A percentile compares a stretch with the other conserved stretches of the same genome.
Evolutionary conservation across 2,888 invertebrate genomes (phyloP).

Genomic region (Actias luna): DNA sequence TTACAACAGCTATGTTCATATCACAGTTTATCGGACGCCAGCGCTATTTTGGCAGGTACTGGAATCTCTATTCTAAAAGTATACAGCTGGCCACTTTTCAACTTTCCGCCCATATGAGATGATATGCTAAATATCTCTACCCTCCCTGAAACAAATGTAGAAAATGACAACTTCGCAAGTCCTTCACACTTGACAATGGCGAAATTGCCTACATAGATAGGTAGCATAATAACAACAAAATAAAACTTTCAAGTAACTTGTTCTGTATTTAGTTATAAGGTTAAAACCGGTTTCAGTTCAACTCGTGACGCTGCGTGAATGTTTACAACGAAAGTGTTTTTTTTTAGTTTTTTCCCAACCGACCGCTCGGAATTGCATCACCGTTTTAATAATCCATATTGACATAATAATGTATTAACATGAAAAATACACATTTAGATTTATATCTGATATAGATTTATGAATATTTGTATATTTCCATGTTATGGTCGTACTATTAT

Average conservation of each 20-base stretch:
- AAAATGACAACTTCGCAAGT: too few species aligned
- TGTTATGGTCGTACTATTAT: not conserved
- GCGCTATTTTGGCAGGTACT: too few species aligned
- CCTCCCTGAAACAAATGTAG: too few species aligned
- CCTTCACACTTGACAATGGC: too few species aligned
- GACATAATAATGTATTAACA: not conserved
- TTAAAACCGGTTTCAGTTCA: constrained; percentile 21
- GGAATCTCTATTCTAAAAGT: too few species aligned
- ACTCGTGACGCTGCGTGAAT: constrained; percentile 18
- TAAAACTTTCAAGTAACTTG: constrained; percentile 19
- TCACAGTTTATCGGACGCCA: too few species aligned
- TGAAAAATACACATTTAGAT: not conserved
- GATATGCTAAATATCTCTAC: too few species aligned
- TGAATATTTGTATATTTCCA: not conserved
- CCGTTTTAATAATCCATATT: not conserved
- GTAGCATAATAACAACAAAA: not conserved
- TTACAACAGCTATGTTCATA: too few species aligned
- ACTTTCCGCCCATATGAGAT: too few species aligned
- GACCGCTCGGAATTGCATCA: not conserved
- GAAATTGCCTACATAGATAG: too few species aligned
- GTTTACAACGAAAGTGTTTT: constrained; percentile 29
- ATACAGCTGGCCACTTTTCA: too few species aligned
- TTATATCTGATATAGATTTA: constrained; percentile 1
- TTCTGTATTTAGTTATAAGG: constrained; percentile 21
- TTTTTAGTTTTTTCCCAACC: constrained; percentile 15